Evolutionary conservation across 2,797 vertebrate genomes (phyloP), one percentile per base, ranked within the genome.

Genomic region (Danio tinwini): DNA sequence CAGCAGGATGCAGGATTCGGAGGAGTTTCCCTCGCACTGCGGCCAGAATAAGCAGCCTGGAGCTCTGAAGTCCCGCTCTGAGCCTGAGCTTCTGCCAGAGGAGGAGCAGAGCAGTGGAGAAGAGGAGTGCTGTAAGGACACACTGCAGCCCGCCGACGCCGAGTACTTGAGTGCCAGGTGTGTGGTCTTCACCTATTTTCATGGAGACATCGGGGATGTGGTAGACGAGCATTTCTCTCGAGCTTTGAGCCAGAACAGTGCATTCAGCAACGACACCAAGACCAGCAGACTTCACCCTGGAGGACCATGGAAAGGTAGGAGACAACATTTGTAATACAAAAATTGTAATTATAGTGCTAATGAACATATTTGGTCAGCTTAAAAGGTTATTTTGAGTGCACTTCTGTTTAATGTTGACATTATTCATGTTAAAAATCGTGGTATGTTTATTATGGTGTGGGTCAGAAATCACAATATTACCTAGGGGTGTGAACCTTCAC

Each of bases 191-290:
- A 99, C 97, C 76, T 99, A 99, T 90, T 99, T 98, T 93, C 95
- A 96, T 86, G 98, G 98, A 72, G 94, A 98, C 90, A 98, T 99
- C 71, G 94, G 96, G 3, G 96, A 98, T 5, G 97, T 97, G 88
- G 97, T 99, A 82, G 98, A 99, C 78, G 96, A 99, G 88, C 98
- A 99, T 88, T 99, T 99, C 89, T 97, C 96, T 53, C 94, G 98
- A 80, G 98, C 98, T 88, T 93, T 99, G 88, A 98, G 96, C 89
- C 96, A 98, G 94, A 85, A 94, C 84, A 94, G 93, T 87, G 92
- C 89, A 90, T 96, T 94, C 84, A 87, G 72, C 81, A 86, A 84
- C 0, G 90, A 93, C 49, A 72, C 74, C 81, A 94, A 93, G 63
- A 84, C 86, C 0, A 86, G 89, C 80, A 85, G 87, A 84, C 87